Conservation (phyloP, 2,888 invertebrate genomes). For the Patella caerulea region DNA sequence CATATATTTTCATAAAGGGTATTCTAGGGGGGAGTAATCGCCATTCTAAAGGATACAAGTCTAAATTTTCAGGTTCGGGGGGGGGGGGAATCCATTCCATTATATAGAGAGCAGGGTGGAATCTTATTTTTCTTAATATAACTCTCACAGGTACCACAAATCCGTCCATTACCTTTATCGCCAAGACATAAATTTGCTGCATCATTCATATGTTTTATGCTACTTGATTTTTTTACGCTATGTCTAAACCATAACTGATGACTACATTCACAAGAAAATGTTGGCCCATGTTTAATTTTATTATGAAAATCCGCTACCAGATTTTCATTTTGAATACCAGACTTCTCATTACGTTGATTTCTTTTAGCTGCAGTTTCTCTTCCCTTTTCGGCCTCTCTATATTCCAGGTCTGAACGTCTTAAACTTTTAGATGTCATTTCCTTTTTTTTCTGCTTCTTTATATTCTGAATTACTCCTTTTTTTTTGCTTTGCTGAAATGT, state of each 20-base stretch:
- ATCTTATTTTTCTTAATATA: not conserved
- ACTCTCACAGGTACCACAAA: not conserved
- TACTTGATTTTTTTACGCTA: not conserved
- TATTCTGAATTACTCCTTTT: not conserved
- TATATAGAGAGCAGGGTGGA: not conserved
- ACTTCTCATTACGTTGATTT: not conserved
- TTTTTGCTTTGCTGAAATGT: not conserved
- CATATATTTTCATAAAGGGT: not conserved
- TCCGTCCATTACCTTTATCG: not conserved
- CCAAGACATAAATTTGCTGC: not conserved
- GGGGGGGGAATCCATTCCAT: not conserved
- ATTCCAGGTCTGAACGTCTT: not conserved
- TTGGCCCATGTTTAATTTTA: not conserved
- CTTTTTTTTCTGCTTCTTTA: not conserved
- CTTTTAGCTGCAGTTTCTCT: not conserved
- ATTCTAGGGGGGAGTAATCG: not conserved
- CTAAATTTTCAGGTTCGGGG: not conserved
- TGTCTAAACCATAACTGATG: not conserved
- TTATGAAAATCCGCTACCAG: not conserved
- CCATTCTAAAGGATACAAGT: not conserved
- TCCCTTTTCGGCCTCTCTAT: not conserved
- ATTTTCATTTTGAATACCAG: not conserved
- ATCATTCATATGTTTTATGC: not conserved
- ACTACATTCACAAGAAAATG: not conserved
- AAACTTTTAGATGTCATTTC: not conserved